phyloP scores from a whole-genome alignment of 2,888 invertebrate species.

The Eupeodes luniger region DNA sequence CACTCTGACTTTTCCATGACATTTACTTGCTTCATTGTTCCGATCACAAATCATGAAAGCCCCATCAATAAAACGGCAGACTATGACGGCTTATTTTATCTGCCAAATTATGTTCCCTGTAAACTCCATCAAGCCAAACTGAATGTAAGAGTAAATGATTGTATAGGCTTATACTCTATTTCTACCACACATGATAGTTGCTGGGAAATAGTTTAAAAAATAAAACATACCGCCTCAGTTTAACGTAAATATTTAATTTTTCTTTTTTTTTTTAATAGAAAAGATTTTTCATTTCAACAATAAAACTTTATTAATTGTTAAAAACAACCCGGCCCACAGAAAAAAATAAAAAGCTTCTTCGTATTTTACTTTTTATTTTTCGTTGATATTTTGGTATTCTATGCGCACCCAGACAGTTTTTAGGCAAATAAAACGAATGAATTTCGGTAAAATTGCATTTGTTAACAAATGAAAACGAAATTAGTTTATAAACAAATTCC shows the following conservation, averaged over 20 bases:
- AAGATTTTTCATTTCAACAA: constrained; percentile 39
- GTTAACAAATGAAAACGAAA: constrained; percentile 67
- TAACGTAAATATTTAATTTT: neutral
- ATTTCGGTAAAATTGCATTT: constrained; percentile 44
- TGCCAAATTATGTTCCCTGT: too few relatives aligned
- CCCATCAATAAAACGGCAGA: too few relatives aligned
- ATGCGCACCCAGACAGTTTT: neutral
- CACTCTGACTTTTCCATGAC: too few relatives aligned
- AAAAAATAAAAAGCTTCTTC: constrained; percentile 24
- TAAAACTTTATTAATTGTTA: constrained; percentile 70
- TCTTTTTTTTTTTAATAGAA: neutral
- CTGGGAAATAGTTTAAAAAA: neutral
- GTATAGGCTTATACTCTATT: neutral
- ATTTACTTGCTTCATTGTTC: too few relatives aligned
- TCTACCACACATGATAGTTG: neutral
- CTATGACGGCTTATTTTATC: too few relatives aligned
- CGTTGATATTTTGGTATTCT: neutral
- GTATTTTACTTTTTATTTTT: neutral
- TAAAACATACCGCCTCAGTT: neutral
- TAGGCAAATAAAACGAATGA: neutral
- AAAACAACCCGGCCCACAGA: constrained; percentile 72
- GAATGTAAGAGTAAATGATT: too few relatives aligned
- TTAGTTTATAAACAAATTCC: constrained; percentile 76
- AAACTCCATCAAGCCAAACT: too few relatives aligned
- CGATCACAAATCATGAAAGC: too few relatives aligned